phyloP scores from a whole-genome alignment of 2,888 invertebrate genomes.

The Nomada flava region DNA sequence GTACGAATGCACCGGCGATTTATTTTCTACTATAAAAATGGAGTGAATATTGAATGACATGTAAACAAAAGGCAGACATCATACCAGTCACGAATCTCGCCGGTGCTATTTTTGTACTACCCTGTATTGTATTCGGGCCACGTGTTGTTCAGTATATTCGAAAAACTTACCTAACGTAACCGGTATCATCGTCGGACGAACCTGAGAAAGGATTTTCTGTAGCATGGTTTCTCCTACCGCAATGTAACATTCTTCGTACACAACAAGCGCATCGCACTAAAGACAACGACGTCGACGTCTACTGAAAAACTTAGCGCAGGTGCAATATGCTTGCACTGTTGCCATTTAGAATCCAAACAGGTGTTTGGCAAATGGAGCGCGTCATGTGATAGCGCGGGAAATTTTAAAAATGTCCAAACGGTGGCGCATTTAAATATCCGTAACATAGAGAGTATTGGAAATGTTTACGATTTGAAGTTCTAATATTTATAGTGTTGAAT shows the following conservation, averaged over 20 bases:
- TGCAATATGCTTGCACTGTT: conserved; percentile 47
- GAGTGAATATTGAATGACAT: conserved; percentile 24
- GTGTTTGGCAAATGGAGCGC: conserved; percentile 21
- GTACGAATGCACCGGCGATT: background rate
- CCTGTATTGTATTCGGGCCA: conserved; percentile 24
- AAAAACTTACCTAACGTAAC: conserved; percentile 53
- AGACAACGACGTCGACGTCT: conserved; percentile 39
- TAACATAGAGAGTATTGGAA: background rate
- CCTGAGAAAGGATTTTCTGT: conserved; percentile 37
- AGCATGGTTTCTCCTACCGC: conserved; percentile 12
- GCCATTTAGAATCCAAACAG: conserved; percentile 41
- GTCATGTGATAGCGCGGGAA: conserved; percentile 37
- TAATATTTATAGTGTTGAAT: too few relatives aligned
- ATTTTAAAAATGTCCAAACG: conserved; percentile 7
- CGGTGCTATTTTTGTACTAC: conserved; percentile 20
- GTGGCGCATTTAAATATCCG: background rate
- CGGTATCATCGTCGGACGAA: conserved; percentile 60
- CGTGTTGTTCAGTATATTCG: background rate
- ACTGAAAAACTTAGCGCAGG: conserved; percentile 40
- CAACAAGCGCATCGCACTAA: conserved; percentile 20
- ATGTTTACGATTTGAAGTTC: too few relatives aligned
- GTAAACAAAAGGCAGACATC: conserved; percentile 61
- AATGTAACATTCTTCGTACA: conserved; percentile 45
- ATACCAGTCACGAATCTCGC: conserved; percentile 9
- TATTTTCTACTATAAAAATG: conserved; percentile 1